A percentile compares a stretch with the other conserved stretches of the same genome.
Conservation (phyloP, 2,888 invertebrate genomes). For the Dione juno region DNA sequence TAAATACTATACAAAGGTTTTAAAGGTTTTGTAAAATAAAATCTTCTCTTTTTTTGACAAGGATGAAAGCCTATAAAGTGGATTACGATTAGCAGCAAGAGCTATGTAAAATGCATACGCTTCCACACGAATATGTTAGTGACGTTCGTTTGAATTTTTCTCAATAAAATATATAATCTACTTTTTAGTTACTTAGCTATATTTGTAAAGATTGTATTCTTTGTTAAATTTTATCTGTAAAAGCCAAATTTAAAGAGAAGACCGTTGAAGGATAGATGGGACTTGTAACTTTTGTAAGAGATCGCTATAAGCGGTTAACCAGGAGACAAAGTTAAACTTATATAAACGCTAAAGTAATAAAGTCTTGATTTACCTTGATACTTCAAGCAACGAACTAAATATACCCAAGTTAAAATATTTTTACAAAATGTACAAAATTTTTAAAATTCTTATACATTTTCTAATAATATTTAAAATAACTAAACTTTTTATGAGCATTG, state of each 20-base stretch:
- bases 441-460: too few species aligned
- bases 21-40: neutral
- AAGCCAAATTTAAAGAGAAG: conserved; percentile 3
- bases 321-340: neutral
- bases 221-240: neutral
- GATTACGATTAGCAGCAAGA: conserved; percentile 1
- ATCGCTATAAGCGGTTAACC: neutral
- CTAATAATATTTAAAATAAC: too few species aligned
- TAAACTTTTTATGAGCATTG: too few species aligned
- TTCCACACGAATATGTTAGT: conserved; percentile 4
- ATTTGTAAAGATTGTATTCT: neutral
- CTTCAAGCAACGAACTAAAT: neutral
- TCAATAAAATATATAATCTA: neutral
- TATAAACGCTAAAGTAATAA: neutral
- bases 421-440: too few species aligned
- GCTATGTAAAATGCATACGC: conserved; percentile 13
- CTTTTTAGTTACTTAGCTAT: neutral
- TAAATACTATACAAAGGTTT: neutral
- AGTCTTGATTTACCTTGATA: neutral
- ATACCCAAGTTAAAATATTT: neutral
- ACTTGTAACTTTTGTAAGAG: conserved; percentile 8
- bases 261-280: neutral
- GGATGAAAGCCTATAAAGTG: neutral
- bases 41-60: neutral
- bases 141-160: conserved; percentile 7